Conservation (phyloP, 2,113 vertebrate genomes). For the Burhinus oedicnemus region DNA sequence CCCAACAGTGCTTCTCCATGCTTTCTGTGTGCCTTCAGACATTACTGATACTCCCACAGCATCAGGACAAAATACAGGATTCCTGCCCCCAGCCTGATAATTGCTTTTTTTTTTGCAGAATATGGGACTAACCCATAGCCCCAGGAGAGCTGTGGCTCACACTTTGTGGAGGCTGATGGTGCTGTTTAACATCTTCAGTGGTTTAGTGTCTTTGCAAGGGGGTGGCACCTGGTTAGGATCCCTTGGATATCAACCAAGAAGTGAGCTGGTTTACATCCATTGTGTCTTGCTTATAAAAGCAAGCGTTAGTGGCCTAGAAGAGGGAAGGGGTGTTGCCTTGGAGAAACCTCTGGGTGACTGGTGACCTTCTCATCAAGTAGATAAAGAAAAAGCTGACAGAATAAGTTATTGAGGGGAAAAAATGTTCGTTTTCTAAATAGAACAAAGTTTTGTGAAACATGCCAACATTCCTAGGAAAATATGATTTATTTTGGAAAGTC, state of each 20-base stretch:
- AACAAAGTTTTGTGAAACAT: not conserved
- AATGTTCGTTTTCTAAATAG: not conserved
- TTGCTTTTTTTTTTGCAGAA: not conserved
- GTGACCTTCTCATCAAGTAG: not conserved
- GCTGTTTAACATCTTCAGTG: not conserved
- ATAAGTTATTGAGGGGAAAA: not conserved
- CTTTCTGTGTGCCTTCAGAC: not conserved
- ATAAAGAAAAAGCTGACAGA: not conserved
- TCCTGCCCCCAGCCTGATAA: not conserved
- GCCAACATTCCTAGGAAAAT: not conserved
- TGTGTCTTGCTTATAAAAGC: not conserved
- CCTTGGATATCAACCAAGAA: not conserved
- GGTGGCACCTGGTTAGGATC: not conserved
- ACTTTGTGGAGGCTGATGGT: not conserved
- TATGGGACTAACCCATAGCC: not conserved
- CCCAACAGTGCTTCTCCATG: not conserved
- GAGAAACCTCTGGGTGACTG: not conserved
- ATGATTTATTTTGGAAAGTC: not conserved
- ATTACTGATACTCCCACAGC: not conserved
- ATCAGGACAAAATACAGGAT: not conserved
- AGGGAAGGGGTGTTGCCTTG: not conserved
- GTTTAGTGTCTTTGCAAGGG: not conserved
- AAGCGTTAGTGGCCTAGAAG: not conserved
- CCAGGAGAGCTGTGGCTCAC: not conserved
- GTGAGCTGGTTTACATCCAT: not conserved